Evolutionary conservation across 2,888 invertebrate genomes (phyloP).

Genomic region (Ormyrus nitidulus): DNA sequence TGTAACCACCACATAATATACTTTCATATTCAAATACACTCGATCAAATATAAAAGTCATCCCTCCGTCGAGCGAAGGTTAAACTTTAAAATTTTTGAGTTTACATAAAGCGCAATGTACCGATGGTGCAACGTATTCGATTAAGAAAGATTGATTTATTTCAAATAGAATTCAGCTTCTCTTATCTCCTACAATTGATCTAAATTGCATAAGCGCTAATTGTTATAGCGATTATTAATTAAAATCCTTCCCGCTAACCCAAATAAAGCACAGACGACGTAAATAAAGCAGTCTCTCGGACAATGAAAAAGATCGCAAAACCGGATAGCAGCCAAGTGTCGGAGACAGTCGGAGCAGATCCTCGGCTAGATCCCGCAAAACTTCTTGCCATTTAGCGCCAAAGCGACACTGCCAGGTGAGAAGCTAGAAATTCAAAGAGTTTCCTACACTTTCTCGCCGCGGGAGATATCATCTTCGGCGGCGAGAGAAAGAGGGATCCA

Average conservation of each 20-base stretch:
- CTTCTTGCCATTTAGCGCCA: not conserved
- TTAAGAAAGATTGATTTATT: not conserved
- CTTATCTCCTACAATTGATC: not conserved
- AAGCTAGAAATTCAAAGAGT: not conserved
- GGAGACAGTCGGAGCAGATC: not conserved
- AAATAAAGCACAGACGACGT: too few relatives aligned
- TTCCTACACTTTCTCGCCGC: constrained; percentile 15
- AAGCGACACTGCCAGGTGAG: not conserved
- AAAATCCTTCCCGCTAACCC: too few relatives aligned
- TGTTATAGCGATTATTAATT: too few relatives aligned
- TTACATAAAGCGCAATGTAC: not conserved
- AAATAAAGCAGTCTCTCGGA: too few relatives aligned
- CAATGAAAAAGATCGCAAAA: too few relatives aligned
- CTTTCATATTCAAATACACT: constrained; percentile 29
- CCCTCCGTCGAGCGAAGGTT: constrained; percentile 8
- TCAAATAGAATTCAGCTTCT: not conserved
- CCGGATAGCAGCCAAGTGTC: too few relatives aligned
- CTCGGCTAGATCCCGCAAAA: not conserved
- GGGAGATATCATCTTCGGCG: not conserved
- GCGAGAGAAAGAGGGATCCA: not conserved
- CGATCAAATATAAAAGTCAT: constrained; percentile 23
- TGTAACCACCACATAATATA: constrained; percentile 9
- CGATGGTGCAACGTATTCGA: not conserved
- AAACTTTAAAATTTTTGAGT: constrained; percentile 16
- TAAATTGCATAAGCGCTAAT: too few relatives aligned